Percentiles rank a stretch among this genome's conserved stretches.
Evolutionary conservation across 2,888 invertebrate species (phyloP).

Genomic region (Acanthosepion lycidas): DNA sequence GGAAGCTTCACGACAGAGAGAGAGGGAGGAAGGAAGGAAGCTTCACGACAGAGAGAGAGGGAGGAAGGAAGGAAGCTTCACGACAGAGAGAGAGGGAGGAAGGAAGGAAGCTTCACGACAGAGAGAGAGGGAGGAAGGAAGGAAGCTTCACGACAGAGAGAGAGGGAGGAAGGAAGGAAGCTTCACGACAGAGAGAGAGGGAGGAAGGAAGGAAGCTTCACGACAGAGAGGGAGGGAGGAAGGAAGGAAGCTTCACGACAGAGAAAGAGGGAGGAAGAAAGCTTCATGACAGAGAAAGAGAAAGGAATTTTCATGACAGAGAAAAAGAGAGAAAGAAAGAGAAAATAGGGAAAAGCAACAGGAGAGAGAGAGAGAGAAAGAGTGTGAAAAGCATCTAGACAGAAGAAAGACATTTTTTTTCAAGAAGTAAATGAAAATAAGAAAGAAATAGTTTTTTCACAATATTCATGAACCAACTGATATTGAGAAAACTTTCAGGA

Average conservation of each 20-base stretch:
- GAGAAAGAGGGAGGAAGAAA: neutral
- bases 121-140: neutral
- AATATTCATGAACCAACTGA: too few relatives aligned
- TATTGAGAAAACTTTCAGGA: too few relatives aligned
- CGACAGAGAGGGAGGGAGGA: neutral
- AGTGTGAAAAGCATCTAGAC: too few relatives aligned
- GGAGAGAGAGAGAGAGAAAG: neutral
- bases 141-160: neutral
- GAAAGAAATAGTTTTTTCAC: too few relatives aligned
- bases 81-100: neutral
- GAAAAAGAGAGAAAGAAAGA: neutral
- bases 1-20: neutral
- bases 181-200: neutral
- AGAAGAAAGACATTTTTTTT: too few relatives aligned
- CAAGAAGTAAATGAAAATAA: too few relatives aligned
- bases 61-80: neutral
- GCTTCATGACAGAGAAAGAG: neutral
- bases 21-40: neutral
- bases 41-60: neutral
- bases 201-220: neutral
- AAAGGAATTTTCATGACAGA: neutral
- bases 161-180: neutral
- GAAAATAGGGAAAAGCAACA: neutral
- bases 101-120: fast-evolving
- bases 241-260: neutral